Percentiles rank a stretch among this genome's conserved stretches.
phyloP scores from a whole-genome alignment of 2,113 vertebrate species.

The Pelmatolapia mariae region DNA sequence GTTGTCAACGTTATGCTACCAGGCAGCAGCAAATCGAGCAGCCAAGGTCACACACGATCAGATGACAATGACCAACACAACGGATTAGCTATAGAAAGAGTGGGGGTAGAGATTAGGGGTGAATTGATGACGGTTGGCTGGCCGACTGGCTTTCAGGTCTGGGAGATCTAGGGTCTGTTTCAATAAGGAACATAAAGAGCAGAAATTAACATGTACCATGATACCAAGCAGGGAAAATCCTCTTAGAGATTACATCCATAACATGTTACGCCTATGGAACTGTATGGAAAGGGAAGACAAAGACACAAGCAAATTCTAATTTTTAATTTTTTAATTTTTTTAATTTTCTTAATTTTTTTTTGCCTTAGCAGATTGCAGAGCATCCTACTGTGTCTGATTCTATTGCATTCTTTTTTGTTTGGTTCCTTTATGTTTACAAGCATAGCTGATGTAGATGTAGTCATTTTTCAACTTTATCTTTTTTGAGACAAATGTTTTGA shows the following conservation, averaged over 20 bases:
- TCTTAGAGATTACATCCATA: conserved; percentile 69
- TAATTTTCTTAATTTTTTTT: neutral
- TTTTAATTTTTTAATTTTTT: neutral
- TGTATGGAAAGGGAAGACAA: conserved; percentile 49
- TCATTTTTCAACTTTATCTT: neutral
- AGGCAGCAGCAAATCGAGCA: conserved; percentile 25
- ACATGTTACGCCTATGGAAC: conserved; percentile 66
- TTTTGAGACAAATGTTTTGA: neutral
- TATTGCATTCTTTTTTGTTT: neutral
- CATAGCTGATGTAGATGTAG: neutral
- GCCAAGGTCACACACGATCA: conserved; percentile 63
- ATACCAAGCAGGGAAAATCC: conserved; percentile 69
- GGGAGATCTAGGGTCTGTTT: conserved; percentile 53
- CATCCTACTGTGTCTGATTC: neutral
- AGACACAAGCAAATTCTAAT: conserved; percentile 33
- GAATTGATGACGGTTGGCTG: conserved; percentile 60
- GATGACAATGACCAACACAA: conserved; percentile 67
- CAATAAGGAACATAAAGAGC: conserved; percentile 60
- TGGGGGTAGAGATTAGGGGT: conserved; percentile 58
- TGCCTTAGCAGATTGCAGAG: neutral
- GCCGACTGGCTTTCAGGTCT: conserved; percentile 11
- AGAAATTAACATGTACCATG: conserved; percentile 68
- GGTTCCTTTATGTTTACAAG: neutral
- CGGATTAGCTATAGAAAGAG: conserved; percentile 61
- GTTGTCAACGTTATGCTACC: conserved; percentile 11